These are phyloP conservation scores for Protomyctophum bolini DNA, from an alignment of 2,113 vertebrate genomes.

Conservation along the genomic window DNA sequence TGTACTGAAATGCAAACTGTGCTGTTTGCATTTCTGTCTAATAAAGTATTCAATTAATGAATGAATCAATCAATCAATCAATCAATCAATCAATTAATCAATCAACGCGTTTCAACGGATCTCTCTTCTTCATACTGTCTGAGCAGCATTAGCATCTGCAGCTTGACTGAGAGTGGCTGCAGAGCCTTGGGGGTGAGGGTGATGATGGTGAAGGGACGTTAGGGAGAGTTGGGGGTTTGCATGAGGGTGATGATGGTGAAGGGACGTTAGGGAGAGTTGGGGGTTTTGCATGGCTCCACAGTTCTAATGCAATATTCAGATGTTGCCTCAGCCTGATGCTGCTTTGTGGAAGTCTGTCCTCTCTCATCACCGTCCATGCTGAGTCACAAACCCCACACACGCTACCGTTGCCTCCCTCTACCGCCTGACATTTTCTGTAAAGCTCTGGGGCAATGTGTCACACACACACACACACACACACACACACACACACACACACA, in stretches of 20 bases:
- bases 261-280: not conserved
- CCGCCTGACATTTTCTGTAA: constrained; percentile 59
- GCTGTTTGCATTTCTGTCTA: no score
- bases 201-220: no score
- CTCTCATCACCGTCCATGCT: constrained; percentile 56
- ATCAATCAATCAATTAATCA: no score
- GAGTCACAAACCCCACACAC: constrained; percentile 56
- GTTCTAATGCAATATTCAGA: constrained; percentile 73
- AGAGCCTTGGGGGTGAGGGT: constrained; percentile 18
- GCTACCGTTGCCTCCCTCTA: constrained; percentile 33
- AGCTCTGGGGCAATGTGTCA: constrained; percentile 39
- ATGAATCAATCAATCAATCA: no score
- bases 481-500: not conserved
- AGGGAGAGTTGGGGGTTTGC: not conserved
- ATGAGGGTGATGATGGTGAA: not conserved
- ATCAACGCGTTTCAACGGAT: no score
- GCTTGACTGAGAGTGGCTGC: constrained; percentile 18
- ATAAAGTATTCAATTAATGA: no score
- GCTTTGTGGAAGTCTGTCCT: constrained; percentile 57
- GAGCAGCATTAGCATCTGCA: constrained; percentile 16
- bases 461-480: not conserved
- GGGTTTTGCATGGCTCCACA: constrained; percentile 1
- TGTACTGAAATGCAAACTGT: no score
- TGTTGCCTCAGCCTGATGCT: constrained; percentile 48
- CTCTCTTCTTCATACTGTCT: no score